Conservation (phyloP, 2,888 invertebrate species). For the Drosophila merina region DNA sequence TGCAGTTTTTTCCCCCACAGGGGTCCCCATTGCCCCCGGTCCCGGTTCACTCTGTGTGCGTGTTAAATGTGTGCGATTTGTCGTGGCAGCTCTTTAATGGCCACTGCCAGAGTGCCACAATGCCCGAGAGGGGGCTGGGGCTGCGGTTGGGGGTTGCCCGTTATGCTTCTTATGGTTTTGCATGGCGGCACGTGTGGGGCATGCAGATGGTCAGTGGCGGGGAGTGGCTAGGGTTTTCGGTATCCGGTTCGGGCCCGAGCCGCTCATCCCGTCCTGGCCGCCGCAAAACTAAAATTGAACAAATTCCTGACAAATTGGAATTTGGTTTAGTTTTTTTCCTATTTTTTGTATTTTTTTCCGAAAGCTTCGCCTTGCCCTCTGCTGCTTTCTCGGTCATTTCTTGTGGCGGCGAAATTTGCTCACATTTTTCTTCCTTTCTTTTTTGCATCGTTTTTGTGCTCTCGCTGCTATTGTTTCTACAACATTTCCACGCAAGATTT, state of each 20-base stretch:
- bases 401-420: constrained; percentile 70
- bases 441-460: constrained; percentile 41
- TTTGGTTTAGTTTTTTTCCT: constrained; percentile 78
- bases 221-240: constrained; percentile 9
- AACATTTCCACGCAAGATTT: constrained; percentile 76
- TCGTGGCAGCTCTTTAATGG: constrained; percentile 78
- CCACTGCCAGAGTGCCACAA: constrained; percentile 46
- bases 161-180: constrained; percentile 76
- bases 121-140: not conserved
- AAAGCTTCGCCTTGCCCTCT: constrained; percentile 27
- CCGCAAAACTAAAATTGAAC: constrained; percentile 82
- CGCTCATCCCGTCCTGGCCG: constrained; percentile 10
- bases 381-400: constrained; percentile 55
- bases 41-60: constrained; percentile 37
- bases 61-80: constrained; percentile 77
- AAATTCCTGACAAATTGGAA: constrained; percentile 83
- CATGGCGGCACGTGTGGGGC: constrained; percentile 75
- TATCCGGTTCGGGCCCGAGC: constrained; percentile 6
- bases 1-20: constrained; percentile 64
- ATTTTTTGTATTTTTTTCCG: constrained; percentile 45
- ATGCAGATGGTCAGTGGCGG: constrained; percentile 55
- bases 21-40: constrained; percentile 6
- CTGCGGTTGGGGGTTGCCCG: constrained; percentile 35
- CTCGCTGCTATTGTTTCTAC: constrained; percentile 57
- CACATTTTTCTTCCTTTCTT: constrained; percentile 70